Percentiles rank a stretch among this genome's conserved stretches.
Evolutionary conservation across 1,140 invertebrate species (phyloP).

Genomic region (Drosophila grimshawi): DNA sequence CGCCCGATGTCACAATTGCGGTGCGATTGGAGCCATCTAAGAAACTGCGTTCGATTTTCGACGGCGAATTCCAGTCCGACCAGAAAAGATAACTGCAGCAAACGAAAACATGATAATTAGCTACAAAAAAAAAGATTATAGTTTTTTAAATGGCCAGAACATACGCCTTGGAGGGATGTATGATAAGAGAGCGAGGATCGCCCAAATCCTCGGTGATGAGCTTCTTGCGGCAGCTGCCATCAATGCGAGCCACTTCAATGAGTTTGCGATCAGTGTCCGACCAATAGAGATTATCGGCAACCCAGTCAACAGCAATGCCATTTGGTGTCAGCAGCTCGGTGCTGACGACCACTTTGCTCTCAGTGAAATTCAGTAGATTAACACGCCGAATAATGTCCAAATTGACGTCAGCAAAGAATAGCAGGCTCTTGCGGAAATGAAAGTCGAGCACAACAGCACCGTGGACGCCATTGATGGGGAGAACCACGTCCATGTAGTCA

Average conservation of each 20-base stretch:
- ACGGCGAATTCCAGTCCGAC: slow-evolving; percentile 94
- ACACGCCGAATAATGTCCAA: slow-evolving; percentile 88
- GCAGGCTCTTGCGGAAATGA: slow-evolving; percentile 91
- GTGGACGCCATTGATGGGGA: slow-evolving; percentile 91
- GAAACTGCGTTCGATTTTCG: slow-evolving; percentile 93
- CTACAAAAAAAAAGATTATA: not conserved
- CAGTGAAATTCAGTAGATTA: slow-evolving; percentile 88
- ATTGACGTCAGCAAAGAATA: slow-evolving; percentile 94
- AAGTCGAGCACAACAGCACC: slow-evolving; percentile 95
- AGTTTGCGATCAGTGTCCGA: slow-evolving; percentile 92
- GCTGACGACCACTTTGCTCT: slow-evolving; percentile 87
- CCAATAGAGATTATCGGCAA: slow-evolving; percentile 96
- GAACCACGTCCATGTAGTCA: slow-evolving; percentile 93
- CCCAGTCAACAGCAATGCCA: slow-evolving; percentile 94
- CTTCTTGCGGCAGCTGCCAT: slow-evolving; percentile 91
- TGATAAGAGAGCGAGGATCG: slow-evolving; percentile 91
- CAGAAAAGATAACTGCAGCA: slow-evolving; percentile 91
- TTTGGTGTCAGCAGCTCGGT: slow-evolving; percentile 89
- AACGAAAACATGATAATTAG: not conserved
- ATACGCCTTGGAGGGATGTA: slow-evolving; percentile 91
- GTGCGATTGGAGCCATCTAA: slow-evolving; percentile 93
- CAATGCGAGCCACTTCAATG: slow-evolving; percentile 92
- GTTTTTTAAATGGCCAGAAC: slow-evolving; percentile 21
- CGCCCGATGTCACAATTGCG: slow-evolving; percentile 90
- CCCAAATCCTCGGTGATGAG: slow-evolving; percentile 88